A percentile compares a stretch with the other conserved stretches of the same genome.
Conservation (phyloP, 2,888 invertebrate species). For the Chrysotoxum bicinctum region DNA sequence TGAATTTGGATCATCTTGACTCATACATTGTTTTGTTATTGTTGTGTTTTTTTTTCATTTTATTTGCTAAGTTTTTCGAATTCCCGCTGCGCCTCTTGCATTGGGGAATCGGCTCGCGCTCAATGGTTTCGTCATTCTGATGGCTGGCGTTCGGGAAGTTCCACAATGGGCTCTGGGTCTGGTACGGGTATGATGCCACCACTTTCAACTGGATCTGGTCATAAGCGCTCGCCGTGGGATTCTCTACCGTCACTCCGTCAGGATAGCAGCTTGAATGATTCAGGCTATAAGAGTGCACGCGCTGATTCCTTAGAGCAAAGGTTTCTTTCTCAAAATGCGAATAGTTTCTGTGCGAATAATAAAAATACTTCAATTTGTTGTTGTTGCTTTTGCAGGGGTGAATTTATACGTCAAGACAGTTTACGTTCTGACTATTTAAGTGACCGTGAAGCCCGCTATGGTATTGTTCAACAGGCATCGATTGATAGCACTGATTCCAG, state of each 20-base stretch:
- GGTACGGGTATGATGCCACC: conserved; percentile 83
- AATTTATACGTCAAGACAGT: conserved; percentile 94
- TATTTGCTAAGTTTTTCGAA: conserved; percentile 77
- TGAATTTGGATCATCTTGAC: conserved; percentile 29
- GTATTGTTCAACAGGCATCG: conserved; percentile 96
- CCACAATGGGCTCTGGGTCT: conserved; percentile 85
- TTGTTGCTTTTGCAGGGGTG: conserved; percentile 84
- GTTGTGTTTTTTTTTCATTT: conserved; percentile 28
- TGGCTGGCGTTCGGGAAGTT: conserved; percentile 91
- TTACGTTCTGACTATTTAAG: conserved; percentile 94
- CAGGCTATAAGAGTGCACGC: conserved; percentile 92
- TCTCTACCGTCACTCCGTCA: conserved; percentile 92
- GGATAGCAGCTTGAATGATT: conserved; percentile 93
- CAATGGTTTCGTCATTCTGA: conserved; percentile 96
- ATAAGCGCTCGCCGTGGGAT: conserved; percentile 93
- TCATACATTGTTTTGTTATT: conserved; percentile 37
- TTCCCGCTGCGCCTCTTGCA: conserved; percentile 91
- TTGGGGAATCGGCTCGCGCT: conserved; percentile 93
- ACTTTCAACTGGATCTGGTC: conserved; percentile 81
- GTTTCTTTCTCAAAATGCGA: conserved; percentile 80
- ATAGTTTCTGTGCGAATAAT: conserved; percentile 8
- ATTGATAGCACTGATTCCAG: conserved; percentile 97
- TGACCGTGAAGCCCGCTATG: conserved; percentile 93
- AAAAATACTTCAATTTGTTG: conserved; percentile 29
- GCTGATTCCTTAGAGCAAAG: conserved; percentile 94